These are phyloP conservation scores for Acinonyx jubatus DNA, from an alignment of 2,113 vertebrate species.

Conservation along the genomic window DNA sequence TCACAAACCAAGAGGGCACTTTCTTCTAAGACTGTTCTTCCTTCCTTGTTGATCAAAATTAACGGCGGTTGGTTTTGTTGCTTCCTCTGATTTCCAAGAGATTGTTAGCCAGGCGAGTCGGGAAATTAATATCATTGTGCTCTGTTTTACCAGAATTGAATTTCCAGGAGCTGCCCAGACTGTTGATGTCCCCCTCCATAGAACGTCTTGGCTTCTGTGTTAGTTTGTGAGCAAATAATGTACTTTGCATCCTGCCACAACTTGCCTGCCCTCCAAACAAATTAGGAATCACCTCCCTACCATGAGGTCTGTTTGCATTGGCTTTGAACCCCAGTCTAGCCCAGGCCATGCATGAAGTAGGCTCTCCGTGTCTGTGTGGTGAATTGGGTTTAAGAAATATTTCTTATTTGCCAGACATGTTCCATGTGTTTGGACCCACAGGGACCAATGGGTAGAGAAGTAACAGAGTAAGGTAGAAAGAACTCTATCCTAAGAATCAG, in stretches of 20 bases:
- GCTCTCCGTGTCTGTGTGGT: background rate
- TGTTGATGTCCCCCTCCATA: background rate
- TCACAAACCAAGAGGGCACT: background rate
- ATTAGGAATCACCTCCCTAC: background rate
- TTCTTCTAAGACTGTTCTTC: background rate
- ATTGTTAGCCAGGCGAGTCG: constrained; percentile 37
- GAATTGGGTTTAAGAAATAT: background rate
- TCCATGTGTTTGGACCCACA: background rate
- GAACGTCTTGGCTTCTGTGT: background rate
- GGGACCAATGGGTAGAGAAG: background rate
- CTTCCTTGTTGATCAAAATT: constrained; percentile 47
- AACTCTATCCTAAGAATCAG: background rate
- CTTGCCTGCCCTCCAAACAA: background rate
- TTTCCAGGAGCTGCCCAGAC: constrained; percentile 63
- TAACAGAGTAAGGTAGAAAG: background rate
- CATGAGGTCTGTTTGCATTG: background rate
- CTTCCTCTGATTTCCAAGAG: constrained; percentile 60
- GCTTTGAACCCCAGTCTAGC: background rate
- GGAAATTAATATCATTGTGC: constrained; percentile 61
- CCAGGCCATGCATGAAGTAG: background rate
- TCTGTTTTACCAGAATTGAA: constrained; percentile 67
- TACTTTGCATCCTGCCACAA: background rate
- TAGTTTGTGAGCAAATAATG: background rate
- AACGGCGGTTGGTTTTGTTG: constrained; percentile 21
- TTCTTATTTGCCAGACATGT: background rate